Percentiles rank a stretch among this genome's conserved stretches.
phyloP scores from a whole-genome alignment of 1,140 invertebrate species.

The Bradynema listronoti region DNA sequence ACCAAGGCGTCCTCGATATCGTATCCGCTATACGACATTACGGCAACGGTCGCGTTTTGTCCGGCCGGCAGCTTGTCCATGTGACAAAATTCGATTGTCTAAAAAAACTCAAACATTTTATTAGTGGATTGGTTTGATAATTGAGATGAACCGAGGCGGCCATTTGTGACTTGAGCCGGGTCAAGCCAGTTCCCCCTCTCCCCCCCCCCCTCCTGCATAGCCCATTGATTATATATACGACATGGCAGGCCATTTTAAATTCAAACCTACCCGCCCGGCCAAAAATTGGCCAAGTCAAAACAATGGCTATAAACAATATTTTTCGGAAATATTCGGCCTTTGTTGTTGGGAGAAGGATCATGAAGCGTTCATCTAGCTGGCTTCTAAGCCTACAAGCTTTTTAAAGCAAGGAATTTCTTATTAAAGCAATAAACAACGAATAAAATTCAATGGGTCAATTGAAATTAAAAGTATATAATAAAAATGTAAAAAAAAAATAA shows the following conservation, averaged over 20 bases:
- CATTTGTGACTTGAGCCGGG: slow-evolving; percentile 29
- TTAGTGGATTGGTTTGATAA: slow-evolving; percentile 21
- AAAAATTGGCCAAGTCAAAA: too few relatives aligned
- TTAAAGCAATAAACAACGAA: too few relatives aligned
- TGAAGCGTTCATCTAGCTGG: slow-evolving; percentile 51
- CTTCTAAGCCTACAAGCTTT: too few relatives aligned
- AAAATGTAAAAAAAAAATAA: slow-evolving; percentile 22
- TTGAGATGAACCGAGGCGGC: not conserved
- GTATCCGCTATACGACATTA: slow-evolving; percentile 98
- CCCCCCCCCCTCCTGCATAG: too few relatives aligned
- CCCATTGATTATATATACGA: too few relatives aligned
- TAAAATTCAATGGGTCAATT: too few relatives aligned
- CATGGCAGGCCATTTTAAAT: too few relatives aligned
- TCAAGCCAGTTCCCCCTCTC: not conserved
- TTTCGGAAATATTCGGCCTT: not conserved
- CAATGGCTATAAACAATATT: too few relatives aligned
- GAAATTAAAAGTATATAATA: too few relatives aligned
- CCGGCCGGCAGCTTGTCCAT: slow-evolving; percentile 96
- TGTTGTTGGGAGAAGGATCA: not conserved
- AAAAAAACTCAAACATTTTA: slow-evolving; percentile 28
- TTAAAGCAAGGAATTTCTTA: too few relatives aligned
- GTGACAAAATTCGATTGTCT: slow-evolving; percentile 60
- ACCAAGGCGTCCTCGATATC: slow-evolving; percentile 98
- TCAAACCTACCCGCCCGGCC: too few relatives aligned
- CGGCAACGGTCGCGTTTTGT: slow-evolving; percentile 96